These are phyloP conservation scores for Lerema accius DNA, from an alignment of 1,140 invertebrate genomes.

Conservation along the genomic window DNA sequence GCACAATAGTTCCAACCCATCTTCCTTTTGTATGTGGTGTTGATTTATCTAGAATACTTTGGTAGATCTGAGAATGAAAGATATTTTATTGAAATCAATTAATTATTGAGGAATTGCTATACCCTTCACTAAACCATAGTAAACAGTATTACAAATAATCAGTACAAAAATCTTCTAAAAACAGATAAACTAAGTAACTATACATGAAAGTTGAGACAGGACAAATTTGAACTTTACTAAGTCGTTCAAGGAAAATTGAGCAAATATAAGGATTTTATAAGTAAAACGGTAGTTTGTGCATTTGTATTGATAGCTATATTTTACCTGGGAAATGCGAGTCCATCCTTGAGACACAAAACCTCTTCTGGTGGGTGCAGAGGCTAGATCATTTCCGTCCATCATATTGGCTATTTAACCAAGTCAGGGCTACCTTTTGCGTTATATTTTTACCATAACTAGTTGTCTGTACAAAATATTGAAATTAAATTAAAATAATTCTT, in stretches of 20 bases:
- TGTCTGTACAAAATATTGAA: conserved; percentile 31
- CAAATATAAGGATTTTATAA: not conserved
- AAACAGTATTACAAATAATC: not conserved
- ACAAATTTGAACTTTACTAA: conserved; percentile 4
- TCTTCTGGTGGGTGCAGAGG: conserved; percentile 74
- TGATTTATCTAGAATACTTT: conserved; percentile 86
- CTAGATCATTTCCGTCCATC: conserved; percentile 84
- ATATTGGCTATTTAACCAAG: conserved; percentile 54
- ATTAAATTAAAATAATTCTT: conserved; percentile 29
- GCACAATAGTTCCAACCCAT: conserved; percentile 82
- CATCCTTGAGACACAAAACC: conserved; percentile 83
- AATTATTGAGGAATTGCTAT: not conserved
- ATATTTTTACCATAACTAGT: conserved; percentile 21
- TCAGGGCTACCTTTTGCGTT: conserved; percentile 12
- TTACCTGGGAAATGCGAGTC: conserved; percentile 84
- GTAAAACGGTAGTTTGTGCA: not conserved
- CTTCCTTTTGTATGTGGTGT: conserved; percentile 84
- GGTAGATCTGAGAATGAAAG: conserved; percentile 78
- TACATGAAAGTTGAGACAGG: no score
- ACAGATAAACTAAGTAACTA: no score
- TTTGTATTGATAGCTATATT: conserved; percentile 10
- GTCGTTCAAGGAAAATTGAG: no score
- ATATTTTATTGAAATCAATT: not conserved
- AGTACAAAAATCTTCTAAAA: no score
- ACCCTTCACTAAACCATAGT: not conserved